phyloP scores from a whole-genome alignment of 2,888 invertebrate genomes.

The Unio delphinus region DNA sequence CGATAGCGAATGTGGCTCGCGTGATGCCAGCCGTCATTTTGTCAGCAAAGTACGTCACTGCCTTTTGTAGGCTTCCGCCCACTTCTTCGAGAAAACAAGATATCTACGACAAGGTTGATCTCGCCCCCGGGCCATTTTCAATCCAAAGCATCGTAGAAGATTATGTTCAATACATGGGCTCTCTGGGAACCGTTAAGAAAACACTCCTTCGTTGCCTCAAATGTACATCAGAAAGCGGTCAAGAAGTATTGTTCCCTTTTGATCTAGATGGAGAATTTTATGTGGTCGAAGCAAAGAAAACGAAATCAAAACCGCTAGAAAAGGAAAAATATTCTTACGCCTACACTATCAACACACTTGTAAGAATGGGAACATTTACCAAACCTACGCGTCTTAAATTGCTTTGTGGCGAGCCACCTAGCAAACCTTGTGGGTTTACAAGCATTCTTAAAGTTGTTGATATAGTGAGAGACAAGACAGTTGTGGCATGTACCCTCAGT shows the following conservation, averaged over 20 bases:
- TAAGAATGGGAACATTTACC: slow-evolving; percentile 37
- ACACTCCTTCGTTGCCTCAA: slow-evolving; percentile 48
- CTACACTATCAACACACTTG: slow-evolving; percentile 37
- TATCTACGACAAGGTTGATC: slow-evolving; percentile 44
- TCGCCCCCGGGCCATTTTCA: slow-evolving; percentile 38
- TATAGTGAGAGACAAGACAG: slow-evolving; percentile 51
- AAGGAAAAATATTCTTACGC: slow-evolving; percentile 37
- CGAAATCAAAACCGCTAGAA: slow-evolving; percentile 30
- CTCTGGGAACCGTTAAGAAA: slow-evolving; percentile 37
- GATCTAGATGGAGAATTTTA: slow-evolving; percentile 47
- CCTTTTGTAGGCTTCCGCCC: slow-evolving; percentile 34
- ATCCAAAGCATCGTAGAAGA: slow-evolving; percentile 47
- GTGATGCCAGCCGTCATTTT: slow-evolving; percentile 46
- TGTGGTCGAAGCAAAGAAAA: slow-evolving; percentile 41
- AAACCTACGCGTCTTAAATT: slow-evolving; percentile 41
- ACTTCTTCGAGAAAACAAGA: slow-evolving; percentile 26
- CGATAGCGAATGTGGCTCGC: slow-evolving; percentile 41
- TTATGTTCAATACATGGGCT: slow-evolving; percentile 43
- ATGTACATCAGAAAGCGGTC: slow-evolving; percentile 40
- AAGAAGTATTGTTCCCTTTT: slow-evolving; percentile 48
- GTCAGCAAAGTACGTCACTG: slow-evolving; percentile 31
- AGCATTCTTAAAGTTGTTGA: slow-evolving; percentile 47
- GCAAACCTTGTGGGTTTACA: slow-evolving; percentile 52
- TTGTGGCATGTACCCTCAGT: slow-evolving; percentile 44
- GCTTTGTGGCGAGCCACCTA: slow-evolving; percentile 44